These are phyloP conservation scores for Heteropelma amictum DNA, from an alignment of 2,888 invertebrate species.

Conservation along the genomic window DNA sequence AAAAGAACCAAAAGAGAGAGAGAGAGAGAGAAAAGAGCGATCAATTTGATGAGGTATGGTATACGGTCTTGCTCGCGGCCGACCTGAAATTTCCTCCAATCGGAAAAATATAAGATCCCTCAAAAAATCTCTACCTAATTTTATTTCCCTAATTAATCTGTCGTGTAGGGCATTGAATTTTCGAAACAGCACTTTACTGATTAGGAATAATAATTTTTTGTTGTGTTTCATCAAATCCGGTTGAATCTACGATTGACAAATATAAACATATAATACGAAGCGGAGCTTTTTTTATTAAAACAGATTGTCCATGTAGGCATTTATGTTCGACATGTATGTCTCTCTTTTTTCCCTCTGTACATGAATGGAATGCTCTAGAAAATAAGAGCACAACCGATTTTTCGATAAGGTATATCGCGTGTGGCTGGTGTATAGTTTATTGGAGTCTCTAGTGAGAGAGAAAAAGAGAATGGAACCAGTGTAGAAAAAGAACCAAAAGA, in stretches of 20 bases:
- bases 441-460: conserved; percentile 8
- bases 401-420: conserved; percentile 36
- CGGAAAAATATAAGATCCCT: too few relatives aligned
- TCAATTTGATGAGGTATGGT: conserved; percentile 14
- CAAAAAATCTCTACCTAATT: too few relatives aligned
- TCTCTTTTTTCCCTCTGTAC: background rate
- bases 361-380: conserved; percentile 9
- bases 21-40: background rate
- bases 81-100: too few relatives aligned
- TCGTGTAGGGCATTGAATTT: too few relatives aligned
- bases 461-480: background rate
- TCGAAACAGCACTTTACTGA: too few relatives aligned
- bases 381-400: conserved; percentile 22
- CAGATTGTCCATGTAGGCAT: conserved; percentile 32
- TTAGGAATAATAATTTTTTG: too few relatives aligned
- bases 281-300: conserved; percentile 9
- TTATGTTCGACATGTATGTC: conserved; percentile 47
- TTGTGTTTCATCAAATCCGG: too few relatives aligned
- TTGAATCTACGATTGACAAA: too few relatives aligned
- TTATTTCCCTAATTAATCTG: too few relatives aligned
- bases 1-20: background rate
- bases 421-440: conserved; percentile 49
- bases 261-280: background rate
- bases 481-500: background rate
- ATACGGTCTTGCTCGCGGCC: conserved; percentile 34